Base-by-base conservation (phyloP, 30 jellyfish, hydroid and myxozoan species). In the Turritopsis dohrnii region DNA sequence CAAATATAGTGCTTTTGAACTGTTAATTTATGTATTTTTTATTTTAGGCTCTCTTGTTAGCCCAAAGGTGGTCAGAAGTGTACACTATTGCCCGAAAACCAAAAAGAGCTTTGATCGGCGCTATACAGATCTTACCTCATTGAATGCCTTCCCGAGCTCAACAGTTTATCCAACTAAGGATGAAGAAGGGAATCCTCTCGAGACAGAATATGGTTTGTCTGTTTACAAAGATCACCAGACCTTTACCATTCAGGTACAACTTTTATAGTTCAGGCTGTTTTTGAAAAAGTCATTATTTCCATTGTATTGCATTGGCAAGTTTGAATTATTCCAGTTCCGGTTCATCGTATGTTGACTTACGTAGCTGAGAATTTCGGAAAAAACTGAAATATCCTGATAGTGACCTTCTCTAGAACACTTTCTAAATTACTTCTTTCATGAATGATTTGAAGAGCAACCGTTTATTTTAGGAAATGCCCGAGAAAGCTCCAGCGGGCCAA, bases 401-500 rank as follows among this genome's bases (percentile, higher is more conserved):
- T 29, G 76, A 17, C 84, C 76, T 22, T 22, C 84, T n/a, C 84
- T 75, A 17, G 28, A 21, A n/a, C n/a, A n/a, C n/a, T n/a, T n/a
- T n/a, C n/a, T n/a, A n/a, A n/a, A n/a, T n/a, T n/a, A n/a, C n/a
- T 54, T 16, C 72, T 54, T 16, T 16, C 18, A 54, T n/a, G 18
- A 16, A 54, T 54, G 72, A 16, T n/a, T 16, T n/a, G n/a, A n/a
- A n/a, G n/a, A n/a, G n/a, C n/a, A 3, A 41, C 60, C 13, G 60
- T 3, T n/a, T 8, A 71, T 85, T 82, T 28, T 74, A 95, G 99
- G 99, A 95, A 85, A 95, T 95, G 99, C 99, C 99, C 0, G 99
- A 95, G 69, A 95, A 95, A 53, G 97, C 99, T 19, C 99, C 99
- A 1, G 98, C 99, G 20, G 99, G 99, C 1, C 99, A 90, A 75